Evolutionary conservation across 2,888 invertebrate genomes (phyloP).

Genomic region (Heliconius erato): DNA sequence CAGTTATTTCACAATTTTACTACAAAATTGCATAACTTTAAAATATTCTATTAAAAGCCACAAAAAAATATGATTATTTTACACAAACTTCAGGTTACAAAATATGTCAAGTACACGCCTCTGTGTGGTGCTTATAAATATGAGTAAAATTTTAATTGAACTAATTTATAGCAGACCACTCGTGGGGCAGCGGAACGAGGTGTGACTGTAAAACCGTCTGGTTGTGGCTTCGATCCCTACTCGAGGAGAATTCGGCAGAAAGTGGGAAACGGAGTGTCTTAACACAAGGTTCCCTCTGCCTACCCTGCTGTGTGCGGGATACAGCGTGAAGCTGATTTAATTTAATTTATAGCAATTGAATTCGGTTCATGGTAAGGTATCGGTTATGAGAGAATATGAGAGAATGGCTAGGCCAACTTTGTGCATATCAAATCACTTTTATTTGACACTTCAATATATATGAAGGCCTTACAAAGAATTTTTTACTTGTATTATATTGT

Average conservation of each 20-base stretch:
- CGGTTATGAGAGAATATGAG: background rate
- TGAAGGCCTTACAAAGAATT: background rate
- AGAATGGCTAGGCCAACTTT: background rate
- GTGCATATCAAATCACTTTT: background rate
- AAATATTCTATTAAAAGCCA: background rate
- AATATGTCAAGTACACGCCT: constrained; percentile 25
- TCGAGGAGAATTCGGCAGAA: no score
- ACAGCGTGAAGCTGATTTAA: no score
- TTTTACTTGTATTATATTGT: background rate
- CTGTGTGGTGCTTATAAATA: background rate
- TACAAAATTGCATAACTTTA: background rate
- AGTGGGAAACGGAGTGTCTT: no score
- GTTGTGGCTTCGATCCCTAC: no score
- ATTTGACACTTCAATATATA: background rate
- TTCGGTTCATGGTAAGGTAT: background rate
- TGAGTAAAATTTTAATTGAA: background rate
- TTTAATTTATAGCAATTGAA: no score
- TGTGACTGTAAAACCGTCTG: no score
- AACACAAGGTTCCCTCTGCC: no score
- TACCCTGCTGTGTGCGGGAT: no score
- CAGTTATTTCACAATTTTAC: background rate
- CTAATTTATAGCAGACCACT: no score
- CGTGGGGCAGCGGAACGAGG: no score
- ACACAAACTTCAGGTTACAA: background rate
- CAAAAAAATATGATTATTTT: background rate